A percentile compares a stretch with the other conserved stretches of the same genome.
Conservation (phyloP, 2,888 invertebrate genomes). For the Drosophila atripex region DNA sequence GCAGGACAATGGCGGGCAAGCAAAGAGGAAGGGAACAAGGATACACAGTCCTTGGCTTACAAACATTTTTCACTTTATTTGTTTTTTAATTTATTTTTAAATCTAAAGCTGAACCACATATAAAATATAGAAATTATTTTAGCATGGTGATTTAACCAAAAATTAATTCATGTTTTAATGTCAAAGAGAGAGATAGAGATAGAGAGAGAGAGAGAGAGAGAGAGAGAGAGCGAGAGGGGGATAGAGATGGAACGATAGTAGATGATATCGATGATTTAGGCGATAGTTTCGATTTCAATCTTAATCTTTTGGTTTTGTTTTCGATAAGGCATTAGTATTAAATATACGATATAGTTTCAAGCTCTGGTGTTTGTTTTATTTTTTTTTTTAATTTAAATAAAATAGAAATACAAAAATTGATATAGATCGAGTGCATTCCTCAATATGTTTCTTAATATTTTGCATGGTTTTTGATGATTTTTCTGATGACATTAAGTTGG, state of each 20-base stretch:
- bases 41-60: background rate
- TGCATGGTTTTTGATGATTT: background rate
- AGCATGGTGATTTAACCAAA: constrained; percentile 81
- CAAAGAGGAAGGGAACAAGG: background rate
- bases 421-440: constrained; percentile 1
- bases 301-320: background rate
- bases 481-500: background rate
- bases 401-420: constrained; percentile 12
- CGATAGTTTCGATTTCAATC: constrained; percentile 13
- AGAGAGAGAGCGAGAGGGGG: constrained; percentile 31
- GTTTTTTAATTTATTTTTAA: constrained; percentile 21
- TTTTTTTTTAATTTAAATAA: background rate
- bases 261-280: constrained; percentile 15
- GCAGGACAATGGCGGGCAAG: background rate
- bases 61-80: background rate
- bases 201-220: constrained; percentile 2
- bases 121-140: constrained; percentile 84
- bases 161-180: background rate
- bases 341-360: constrained; percentile 29
- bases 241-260: constrained; percentile 23
- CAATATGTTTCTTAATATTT: background rate
- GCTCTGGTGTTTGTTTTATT: constrained; percentile 21
- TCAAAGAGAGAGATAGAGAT: background rate
- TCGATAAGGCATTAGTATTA: constrained; percentile 18
- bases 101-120: constrained; percentile 84